Evolutionary conservation across 2,888 invertebrate genomes (phyloP).

Genomic region (Thymelicus acteon): DNA sequence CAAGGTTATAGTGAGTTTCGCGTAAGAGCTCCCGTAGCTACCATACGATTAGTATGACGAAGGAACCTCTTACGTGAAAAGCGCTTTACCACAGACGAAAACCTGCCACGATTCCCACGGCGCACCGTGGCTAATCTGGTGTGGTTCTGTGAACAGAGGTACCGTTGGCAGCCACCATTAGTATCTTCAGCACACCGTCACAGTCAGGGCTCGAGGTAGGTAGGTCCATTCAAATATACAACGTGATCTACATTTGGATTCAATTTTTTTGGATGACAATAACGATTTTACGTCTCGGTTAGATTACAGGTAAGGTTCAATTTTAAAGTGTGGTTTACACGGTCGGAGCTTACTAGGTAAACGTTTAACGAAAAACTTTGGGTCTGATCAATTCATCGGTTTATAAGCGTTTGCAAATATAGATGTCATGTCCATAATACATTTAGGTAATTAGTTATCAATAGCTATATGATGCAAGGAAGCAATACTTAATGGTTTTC

Average conservation of each 20-base stretch:
- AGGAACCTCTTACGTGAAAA: too few relatives aligned
- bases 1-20: too few relatives aligned
- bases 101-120: too few relatives aligned
- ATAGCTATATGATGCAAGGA: not conserved
- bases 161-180: conserved; percentile 16
- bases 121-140: too few relatives aligned
- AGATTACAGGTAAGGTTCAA: conserved; percentile 29
- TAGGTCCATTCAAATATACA: conserved; percentile 37
- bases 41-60: too few relatives aligned
- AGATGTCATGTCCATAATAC: not conserved
- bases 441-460: not conserved
- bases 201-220: conserved; percentile 35
- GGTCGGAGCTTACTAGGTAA: conserved; percentile 36
- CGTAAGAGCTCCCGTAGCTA: too few relatives aligned
- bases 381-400: conserved; percentile 24
- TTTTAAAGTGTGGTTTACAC: conserved; percentile 25
- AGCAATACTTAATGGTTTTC: not conserved
- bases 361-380: conserved; percentile 19
- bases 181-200: conserved; percentile 28
- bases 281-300: conserved; percentile 32
- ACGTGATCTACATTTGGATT: conserved; percentile 13
- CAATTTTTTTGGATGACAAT: conserved; percentile 33
- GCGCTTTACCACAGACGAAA: too few relatives aligned
- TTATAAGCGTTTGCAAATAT: conserved; percentile 15
- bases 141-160: not conserved